Evolutionary conservation across 2,888 invertebrate species (phyloP).

Genomic region (Napeogenes sylphis): DNA sequence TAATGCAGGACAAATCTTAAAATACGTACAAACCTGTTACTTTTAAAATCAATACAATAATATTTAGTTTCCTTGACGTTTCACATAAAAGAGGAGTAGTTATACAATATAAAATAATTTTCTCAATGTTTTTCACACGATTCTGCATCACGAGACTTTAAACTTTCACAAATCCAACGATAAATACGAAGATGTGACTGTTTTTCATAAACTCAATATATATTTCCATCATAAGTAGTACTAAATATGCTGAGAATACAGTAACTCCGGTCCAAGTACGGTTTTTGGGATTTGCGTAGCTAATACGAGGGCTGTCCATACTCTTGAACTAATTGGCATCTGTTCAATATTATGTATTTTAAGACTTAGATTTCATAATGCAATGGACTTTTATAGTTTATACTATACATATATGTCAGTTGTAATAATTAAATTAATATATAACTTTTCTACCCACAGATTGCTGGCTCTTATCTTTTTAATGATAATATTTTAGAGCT

Average conservation of each 20-base stretch:
- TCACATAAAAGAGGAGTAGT: too few relatives aligned
- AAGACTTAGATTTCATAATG: neutral
- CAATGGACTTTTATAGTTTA: neutral
- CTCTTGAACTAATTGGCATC: constrained; percentile 35
- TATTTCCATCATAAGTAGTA: constrained; percentile 59
- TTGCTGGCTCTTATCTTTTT: too few relatives aligned
- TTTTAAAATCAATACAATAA: too few relatives aligned
- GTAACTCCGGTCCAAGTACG: constrained; percentile 64
- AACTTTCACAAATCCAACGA: constrained; percentile 40
- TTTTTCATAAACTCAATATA: constrained; percentile 64
- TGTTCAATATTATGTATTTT: constrained; percentile 14
- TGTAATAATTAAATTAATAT: too few relatives aligned
- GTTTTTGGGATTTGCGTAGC: constrained; percentile 49
- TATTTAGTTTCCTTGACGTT: too few relatives aligned
- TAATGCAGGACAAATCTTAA: too few relatives aligned
- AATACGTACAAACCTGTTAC: too few relatives aligned
- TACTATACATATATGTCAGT: too few relatives aligned
- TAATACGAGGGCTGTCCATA: constrained; percentile 47
- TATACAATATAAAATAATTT: neutral
- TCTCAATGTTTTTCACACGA: neutral
- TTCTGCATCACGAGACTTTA: constrained; percentile 14
- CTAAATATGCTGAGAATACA: constrained; percentile 58
- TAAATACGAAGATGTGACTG: constrained; percentile 54
- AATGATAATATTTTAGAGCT: too few relatives aligned
- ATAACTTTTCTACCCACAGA: neutral